phyloP scores from a whole-genome alignment of 2,797 vertebrate species.

The Falco peregrinus region DNA sequence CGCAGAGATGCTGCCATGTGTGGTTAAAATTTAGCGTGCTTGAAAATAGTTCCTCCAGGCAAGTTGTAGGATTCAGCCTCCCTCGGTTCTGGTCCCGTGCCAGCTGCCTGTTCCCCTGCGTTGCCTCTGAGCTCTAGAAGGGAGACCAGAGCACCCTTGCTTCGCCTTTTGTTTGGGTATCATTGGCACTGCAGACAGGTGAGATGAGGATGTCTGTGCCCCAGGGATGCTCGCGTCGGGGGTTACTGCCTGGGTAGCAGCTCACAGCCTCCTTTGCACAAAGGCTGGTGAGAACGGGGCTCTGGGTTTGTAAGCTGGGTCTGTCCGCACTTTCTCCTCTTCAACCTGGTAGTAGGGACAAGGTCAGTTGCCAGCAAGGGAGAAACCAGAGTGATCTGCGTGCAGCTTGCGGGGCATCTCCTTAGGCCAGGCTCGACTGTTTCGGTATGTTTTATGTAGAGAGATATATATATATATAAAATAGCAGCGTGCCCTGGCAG shows the following conservation, averaged over 20 bases:
- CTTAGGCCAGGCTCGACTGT: not conserved
- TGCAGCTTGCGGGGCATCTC: not conserved
- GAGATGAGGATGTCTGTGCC: not conserved
- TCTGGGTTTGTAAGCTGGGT: not conserved
- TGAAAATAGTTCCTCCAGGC: slow-evolving; percentile 33
- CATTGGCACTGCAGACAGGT: not conserved
- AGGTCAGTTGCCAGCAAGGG: not conserved
- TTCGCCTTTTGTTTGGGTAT: not conserved
- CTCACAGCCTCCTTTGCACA: not conserved
- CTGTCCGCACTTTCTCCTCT: not conserved
- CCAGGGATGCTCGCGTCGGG: rapidly evolving
- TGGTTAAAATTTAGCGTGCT: slow-evolving; percentile 44
- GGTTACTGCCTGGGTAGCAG: not conserved
- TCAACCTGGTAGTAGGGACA: not conserved
- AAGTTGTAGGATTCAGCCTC: not conserved
- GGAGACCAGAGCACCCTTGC: not conserved
- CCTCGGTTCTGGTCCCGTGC: not conserved
- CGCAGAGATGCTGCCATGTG: slow-evolving; percentile 25
- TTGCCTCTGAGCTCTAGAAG: not conserved
- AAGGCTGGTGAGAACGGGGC: not conserved
- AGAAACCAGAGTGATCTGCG: not conserved
- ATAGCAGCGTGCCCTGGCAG: not conserved
- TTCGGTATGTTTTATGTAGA: no score
- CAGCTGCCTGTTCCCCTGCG: slow-evolving; percentile 2
- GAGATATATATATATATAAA: no score